Evolutionary conservation across 2,797 vertebrate genomes (phyloP).

Genomic region (Ataeniobius toweri): DNA sequence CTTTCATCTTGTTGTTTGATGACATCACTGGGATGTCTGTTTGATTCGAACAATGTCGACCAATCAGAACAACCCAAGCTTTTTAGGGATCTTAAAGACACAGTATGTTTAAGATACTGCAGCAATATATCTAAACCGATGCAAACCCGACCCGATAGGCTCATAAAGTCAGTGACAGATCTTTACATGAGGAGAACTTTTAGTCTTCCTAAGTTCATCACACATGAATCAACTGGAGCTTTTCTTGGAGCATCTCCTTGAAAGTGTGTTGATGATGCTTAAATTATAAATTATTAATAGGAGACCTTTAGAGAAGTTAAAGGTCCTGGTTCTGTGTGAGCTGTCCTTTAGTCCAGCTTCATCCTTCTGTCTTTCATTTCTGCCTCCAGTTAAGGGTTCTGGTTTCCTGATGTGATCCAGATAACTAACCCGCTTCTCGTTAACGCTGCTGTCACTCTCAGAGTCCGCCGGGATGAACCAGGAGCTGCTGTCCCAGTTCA

Average conservation of each 20-base stretch:
- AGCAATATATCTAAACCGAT: too few relatives aligned
- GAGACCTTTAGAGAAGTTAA: conserved; percentile 7
- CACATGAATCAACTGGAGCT: neutral
- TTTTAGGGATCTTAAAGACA: neutral
- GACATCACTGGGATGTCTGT: neutral
- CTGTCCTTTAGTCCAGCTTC: neutral
- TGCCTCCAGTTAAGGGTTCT: conserved; percentile 2
- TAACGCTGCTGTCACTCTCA: neutral
- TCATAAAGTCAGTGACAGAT: neutral
- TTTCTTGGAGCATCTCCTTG: too few relatives aligned
- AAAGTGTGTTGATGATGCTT: neutral
- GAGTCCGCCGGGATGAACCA: conserved; percentile 27
- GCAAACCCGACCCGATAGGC: neutral
- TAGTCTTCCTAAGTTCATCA: neutral
- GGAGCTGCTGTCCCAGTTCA: conserved; percentile 44
- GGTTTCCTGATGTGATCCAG: conserved; percentile 45
- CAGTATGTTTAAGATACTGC: neutral
- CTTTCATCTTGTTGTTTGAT: neutral
- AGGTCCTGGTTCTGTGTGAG: conserved; percentile 26
- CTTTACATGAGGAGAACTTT: neutral
- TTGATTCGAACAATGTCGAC: neutral
- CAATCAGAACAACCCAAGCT: neutral
- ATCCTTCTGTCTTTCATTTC: conserved; percentile 4
- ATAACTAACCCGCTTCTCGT: conserved; percentile 75
- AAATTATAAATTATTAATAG: neutral